Conservation (phyloP, 2,888 invertebrate species). For the Gari tellinella region DNA sequence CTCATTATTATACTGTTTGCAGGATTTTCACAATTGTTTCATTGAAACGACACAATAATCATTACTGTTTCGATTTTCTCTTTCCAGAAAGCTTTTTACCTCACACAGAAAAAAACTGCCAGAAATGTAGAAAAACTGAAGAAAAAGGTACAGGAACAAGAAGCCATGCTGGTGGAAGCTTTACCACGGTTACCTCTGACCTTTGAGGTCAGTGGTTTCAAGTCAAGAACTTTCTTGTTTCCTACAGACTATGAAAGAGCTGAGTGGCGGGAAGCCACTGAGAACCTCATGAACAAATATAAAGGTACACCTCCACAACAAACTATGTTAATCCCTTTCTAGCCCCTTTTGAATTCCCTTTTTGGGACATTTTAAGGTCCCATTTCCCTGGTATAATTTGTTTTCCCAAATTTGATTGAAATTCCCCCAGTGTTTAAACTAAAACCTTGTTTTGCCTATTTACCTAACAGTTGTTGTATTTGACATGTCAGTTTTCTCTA, state of each 20-base stretch:
- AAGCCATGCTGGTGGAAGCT: slow-evolving; percentile 94
- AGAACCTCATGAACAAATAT: slow-evolving; percentile 85
- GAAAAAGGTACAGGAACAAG: slow-evolving; percentile 94
- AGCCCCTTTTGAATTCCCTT: too few species aligned
- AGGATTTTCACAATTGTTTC: background rate
- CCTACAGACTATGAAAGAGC: slow-evolving; percentile 97
- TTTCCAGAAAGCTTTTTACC: slow-evolving; percentile 72
- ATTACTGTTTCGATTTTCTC: background rate
- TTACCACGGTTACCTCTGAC: slow-evolving; percentile 95
- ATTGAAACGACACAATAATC: background rate
- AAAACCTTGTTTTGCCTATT: too few species aligned
- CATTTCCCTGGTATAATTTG: too few species aligned
- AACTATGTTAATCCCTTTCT: too few species aligned
- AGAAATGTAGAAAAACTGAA: slow-evolving; percentile 90
- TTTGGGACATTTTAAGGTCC: too few species aligned
- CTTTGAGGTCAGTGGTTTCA: slow-evolving; percentile 88
- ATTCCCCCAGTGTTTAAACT: too few species aligned
- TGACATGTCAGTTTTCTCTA: too few species aligned
- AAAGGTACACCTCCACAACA: too few species aligned
- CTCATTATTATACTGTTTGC: too few species aligned
- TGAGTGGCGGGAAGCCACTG: slow-evolving; percentile 97
- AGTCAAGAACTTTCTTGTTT: slow-evolving; percentile 91
- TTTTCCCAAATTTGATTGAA: too few species aligned
- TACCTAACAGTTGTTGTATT: too few species aligned
- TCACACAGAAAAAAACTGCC: slow-evolving; percentile 62